Evolutionary conservation across 2,797 vertebrate genomes (phyloP).

Genomic region (Thalassophryne amazonica): DNA sequence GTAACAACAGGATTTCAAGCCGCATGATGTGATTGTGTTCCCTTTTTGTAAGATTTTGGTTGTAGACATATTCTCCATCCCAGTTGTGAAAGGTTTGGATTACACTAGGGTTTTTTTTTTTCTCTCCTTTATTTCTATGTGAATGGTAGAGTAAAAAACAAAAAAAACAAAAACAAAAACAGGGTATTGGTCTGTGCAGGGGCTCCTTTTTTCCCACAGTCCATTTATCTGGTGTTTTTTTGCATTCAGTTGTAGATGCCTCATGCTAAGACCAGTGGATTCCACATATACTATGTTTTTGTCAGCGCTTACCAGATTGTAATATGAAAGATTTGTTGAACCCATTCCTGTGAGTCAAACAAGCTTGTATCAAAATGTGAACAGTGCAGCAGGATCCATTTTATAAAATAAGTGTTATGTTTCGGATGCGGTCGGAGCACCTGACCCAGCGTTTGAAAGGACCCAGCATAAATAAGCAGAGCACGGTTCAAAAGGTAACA

Average conservation of each 20-base stretch:
- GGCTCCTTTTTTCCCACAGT: conserved; percentile 3
- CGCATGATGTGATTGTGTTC: conserved; percentile 32
- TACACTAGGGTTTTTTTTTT: conserved; percentile 16
- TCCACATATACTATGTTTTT: conserved; percentile 1
- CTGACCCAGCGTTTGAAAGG: too few species aligned
- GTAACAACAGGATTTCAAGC: conserved; percentile 33
- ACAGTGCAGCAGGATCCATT: background rate
- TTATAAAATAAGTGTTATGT: background rate
- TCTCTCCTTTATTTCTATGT: too few species aligned
- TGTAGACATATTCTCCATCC: conserved; percentile 17
- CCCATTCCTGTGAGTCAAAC: background rate
- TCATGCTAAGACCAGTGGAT: conserved; percentile 27
- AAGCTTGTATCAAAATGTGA: background rate
- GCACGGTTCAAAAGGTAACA: too few species aligned
- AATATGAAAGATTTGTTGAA: conserved; percentile 1
- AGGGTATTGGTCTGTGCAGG: conserved; percentile 5
- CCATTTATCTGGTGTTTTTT: conserved; percentile 8
- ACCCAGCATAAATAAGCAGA: too few species aligned
- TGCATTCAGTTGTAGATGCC: too few species aligned
- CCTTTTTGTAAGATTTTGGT: conserved; percentile 32
- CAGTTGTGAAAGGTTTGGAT: conserved; percentile 15
- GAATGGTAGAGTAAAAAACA: too few species aligned
- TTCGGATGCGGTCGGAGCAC: too few species aligned
- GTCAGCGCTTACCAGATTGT: too few species aligned
- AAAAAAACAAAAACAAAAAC: too few species aligned